Conservation (phyloP, 37 sponge, comb jelly and placozoan species). For the Bolinopsis microptera region DNA sequence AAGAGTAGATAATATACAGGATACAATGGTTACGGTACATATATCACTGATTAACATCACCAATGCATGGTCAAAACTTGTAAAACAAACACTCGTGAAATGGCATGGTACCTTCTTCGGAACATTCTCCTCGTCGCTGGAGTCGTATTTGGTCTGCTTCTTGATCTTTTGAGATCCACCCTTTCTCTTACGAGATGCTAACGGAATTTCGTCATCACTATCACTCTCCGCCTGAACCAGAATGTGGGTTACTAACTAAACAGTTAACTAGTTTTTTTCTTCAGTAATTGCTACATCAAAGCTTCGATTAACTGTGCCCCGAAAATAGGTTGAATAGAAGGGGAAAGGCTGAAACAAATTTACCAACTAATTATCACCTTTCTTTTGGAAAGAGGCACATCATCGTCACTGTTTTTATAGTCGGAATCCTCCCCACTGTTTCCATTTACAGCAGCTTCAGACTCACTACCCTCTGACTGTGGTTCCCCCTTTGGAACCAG, state of each 20-base stretch:
- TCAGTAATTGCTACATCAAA: background rate
- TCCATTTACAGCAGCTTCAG: background rate
- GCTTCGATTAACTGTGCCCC: background rate
- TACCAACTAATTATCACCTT: too few relatives aligned
- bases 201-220: constrained; percentile 58
- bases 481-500: constrained; percentile 40
- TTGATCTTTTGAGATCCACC: background rate
- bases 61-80: too few relatives aligned
- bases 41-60: too few relatives aligned
- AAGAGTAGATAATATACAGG: too few relatives aligned
- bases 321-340: too few relatives aligned
- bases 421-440: background rate
- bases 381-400: constrained; percentile 40
- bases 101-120: constrained; percentile 21
- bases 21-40: too few relatives aligned
- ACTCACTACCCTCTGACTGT: background rate
- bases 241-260: too few relatives aligned
- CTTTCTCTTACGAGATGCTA: constrained; percentile 59
- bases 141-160: constrained; percentile 7
- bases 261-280: too few relatives aligned
- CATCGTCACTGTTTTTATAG: constrained; percentile 58
- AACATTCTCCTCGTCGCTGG: constrained; percentile 25
- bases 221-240: constrained; percentile 47
- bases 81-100: too few relatives aligned
- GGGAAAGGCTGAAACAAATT: too few relatives aligned